A percentile compares a stretch with the other conserved stretches of the same genome.
Conservation (phyloP, 2,113 vertebrate genomes). For the Cervus canadensis region DNA sequence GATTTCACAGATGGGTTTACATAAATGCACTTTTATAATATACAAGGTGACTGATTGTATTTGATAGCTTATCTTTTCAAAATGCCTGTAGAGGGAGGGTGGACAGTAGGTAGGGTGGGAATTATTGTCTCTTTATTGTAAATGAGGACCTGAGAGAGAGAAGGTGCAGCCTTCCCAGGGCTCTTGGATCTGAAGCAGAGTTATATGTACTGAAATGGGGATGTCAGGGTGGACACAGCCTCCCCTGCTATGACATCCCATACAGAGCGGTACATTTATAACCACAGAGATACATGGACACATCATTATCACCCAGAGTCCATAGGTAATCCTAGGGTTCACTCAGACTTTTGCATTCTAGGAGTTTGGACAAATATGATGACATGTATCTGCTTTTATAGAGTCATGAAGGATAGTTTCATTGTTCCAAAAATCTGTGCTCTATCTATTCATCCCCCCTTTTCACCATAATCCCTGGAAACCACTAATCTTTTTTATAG, state of each 20-base stretch:
- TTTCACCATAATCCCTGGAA: neutral
- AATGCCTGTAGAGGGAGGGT: neutral
- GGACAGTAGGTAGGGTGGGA: neutral
- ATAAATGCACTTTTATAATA: neutral
- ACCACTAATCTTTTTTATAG: neutral
- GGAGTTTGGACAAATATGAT: neutral
- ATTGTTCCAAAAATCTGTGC: neutral
- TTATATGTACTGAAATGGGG: neutral
- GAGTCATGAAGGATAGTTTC: neutral
- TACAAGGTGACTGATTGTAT: neutral
- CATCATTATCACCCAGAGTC: neutral
- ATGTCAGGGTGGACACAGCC: neutral
- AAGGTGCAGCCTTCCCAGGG: accelerated
- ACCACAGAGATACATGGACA: neutral
- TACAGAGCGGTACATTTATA: neutral
- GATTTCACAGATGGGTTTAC: neutral
- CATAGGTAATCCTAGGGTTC: neutral
- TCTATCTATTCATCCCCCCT: neutral
- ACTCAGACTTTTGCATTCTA: neutral
- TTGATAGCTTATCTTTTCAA: neutral
- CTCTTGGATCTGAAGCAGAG: neutral
- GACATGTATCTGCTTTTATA: neutral
- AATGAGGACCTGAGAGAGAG: neutral
- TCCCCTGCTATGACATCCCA: neutral
- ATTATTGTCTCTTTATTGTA: neutral